Evolutionary conservation across 2,797 vertebrate genomes (phyloP).

Genomic region (Margarornis squamiger): DNA sequence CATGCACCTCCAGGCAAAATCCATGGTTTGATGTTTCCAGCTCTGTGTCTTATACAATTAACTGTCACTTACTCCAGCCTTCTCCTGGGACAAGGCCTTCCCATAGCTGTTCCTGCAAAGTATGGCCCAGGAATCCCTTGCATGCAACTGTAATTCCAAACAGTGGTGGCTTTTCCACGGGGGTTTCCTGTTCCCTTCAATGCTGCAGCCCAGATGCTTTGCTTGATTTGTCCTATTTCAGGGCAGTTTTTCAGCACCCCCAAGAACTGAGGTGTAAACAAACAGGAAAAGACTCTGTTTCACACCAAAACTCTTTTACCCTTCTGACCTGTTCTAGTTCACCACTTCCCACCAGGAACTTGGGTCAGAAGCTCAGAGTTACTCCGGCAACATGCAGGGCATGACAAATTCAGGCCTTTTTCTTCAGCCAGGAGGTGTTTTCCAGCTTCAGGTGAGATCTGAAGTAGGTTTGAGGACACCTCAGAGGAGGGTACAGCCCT

Average conservation of each 20-base stretch:
- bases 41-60: neutral
- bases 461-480: neutral
- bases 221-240: neutral
- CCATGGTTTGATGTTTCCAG: neutral
- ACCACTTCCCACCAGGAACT: neutral
- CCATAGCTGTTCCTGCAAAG: neutral
- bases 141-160: fast-evolving
- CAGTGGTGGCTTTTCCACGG: neutral
- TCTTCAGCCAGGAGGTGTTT: neutral
- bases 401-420: neutral
- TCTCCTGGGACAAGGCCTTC: neutral
- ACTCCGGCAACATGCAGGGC: neutral
- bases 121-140: neutral
- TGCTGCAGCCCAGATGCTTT: neutral
- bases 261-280: neutral
- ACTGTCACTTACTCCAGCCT: neutral
- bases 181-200: neutral
- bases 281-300: neutral
- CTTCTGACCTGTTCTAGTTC: neutral
- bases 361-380: neutral
- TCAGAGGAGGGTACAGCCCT: neutral
- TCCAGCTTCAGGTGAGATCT: neutral
- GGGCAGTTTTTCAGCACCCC: neutral
- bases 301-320: neutral
- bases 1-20: neutral